phyloP scores from a whole-genome alignment of 2,113 vertebrate genomes.

The Sylvilagus bachmani region DNA sequence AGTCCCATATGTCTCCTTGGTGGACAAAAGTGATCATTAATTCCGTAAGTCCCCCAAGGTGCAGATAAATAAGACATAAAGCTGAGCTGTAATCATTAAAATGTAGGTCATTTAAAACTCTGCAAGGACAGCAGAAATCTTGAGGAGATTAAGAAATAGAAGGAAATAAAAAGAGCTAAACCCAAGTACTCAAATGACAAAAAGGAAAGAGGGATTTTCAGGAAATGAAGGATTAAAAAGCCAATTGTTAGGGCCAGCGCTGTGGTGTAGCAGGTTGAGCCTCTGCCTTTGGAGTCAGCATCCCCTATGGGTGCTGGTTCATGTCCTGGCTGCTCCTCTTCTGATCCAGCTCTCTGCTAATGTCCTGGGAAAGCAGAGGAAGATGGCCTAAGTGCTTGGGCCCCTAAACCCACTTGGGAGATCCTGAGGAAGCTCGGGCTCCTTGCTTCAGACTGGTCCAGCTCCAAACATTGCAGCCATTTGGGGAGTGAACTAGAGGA shows the following conservation, averaged over 20 bases:
- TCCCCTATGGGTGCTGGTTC: too few species aligned
- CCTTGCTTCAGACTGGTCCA: too few species aligned
- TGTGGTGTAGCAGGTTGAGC: too few species aligned
- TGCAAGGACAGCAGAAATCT: not conserved
- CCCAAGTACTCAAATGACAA: not conserved
- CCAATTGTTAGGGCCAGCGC: not conserved
- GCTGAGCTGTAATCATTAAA: conserved; percentile 9
- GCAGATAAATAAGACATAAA: not conserved
- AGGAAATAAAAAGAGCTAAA: conserved; percentile 10
- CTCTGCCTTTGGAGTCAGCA: too few species aligned
- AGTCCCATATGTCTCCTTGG: not conserved
- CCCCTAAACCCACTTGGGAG: too few species aligned
- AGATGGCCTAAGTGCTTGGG: too few species aligned
- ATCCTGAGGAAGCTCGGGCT: too few species aligned
- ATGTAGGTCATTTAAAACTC: conserved; percentile 42
- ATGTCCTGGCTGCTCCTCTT: too few species aligned
- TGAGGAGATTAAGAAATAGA: not conserved
- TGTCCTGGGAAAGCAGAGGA: too few species aligned
- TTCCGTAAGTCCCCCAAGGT: conserved; percentile 19
- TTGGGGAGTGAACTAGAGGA: too few species aligned
- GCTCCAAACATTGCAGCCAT: too few species aligned
- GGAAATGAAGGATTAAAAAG: conserved; percentile 18
- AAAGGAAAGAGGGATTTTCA: not conserved
- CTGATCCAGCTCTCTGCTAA: too few species aligned
- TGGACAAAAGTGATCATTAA: conserved; percentile 41